Evolutionary conservation across 2,888 invertebrate genomes (phyloP), one percentile per base, ranked within the genome.

Genomic region (Fissipunctia ypsillon): DNA sequence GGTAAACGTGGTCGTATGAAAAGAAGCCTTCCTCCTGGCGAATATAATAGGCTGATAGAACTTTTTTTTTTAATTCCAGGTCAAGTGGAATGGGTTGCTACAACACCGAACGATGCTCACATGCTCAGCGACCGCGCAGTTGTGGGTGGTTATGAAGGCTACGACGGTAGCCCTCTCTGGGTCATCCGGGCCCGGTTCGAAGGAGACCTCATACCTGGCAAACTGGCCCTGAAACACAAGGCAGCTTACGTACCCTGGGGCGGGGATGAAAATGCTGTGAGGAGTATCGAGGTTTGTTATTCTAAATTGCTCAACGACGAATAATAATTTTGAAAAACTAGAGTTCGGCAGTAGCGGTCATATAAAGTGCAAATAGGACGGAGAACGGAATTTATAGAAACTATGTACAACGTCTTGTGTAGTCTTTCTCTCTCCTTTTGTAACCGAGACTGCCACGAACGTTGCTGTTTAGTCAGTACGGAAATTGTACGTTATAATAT

Each of bases 81-180:
- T 50, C 45, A 84, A 2, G 84, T 95, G 3, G 95, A 95, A 85
- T 95, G 95, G 95, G 82, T 95, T 14, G 91, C 93, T 0, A 89
- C 92, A 0, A 91, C 91, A 1, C 84, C 91, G 0, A 81, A 78
- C 12, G 87, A 90, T 16, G 96, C 95, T 0, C 80, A 83, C 0
- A 69, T 84, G 2, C 88, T 95, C 0, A 84, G 87, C 5, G 90
- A 95, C 80, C 87, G 92, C 25, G 96, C 95, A 0, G 92, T 96
- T 0, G 93, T 96, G 0, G 96, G 89, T 3, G 96, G 96, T 0
- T 95, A 93, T 60, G 96, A 96, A 81, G 95, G 93, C 0, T 84
- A 95, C 52, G 96, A 96, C 52, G 91, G 93, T 2, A 96, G 95
- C 75, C 96, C 96, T 0, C 90, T 96, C 6, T 96, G 96, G 95